Evolutionary conservation across 2,888 invertebrate genomes (phyloP), one percentile per base, ranked within the genome.

Genomic region (Caenorhabditis zanzibari): DNA sequence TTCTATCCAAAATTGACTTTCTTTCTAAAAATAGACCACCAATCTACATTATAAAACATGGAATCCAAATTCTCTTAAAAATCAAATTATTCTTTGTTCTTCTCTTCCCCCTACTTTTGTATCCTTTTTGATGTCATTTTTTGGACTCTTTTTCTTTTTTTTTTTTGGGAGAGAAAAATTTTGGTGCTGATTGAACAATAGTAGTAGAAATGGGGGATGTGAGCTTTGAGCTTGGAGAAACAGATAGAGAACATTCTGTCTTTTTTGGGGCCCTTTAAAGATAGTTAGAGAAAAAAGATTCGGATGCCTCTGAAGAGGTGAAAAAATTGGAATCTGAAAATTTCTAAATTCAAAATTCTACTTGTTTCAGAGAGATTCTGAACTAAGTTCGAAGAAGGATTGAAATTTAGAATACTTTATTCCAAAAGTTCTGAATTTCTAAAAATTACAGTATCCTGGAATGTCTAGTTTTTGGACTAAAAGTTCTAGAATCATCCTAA

Each of bases 141-240:
- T 58, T 44, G 68, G 58, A 59, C 68, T 44, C 69, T 49, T 47
- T 63, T 52, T 35, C 22, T 35, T 16, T 26, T 54, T 19, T 49
- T 77, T 56, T 68, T 22, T 9, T 16, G 28, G 47, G 28, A 10
- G n/a, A 44, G 14, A 32, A 52, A 52, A 52, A 24, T 52, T 52
- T 52, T 54, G 26, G 10, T 64, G 64, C 75, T 75, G 75, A 75
- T 75, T 75, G 75, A 75, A 75, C 75, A 75, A 75, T 56, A 58
- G 74, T 38, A 6, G 3, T 22, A 16, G 47, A 14, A 26, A 14
- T 22, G 19, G 16, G 28, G 32, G 61, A 16, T 9, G 47, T 59
- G 73, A 61, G 74, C 74, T 63, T 63, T 63, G 63, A 66, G 52
- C 52, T 26, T 22, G n/a, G n/a, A 59, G 19, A 59, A n/a, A n/a